Conservation (phyloP, 2,113 vertebrate species). For the Leptosomus discolor region DNA sequence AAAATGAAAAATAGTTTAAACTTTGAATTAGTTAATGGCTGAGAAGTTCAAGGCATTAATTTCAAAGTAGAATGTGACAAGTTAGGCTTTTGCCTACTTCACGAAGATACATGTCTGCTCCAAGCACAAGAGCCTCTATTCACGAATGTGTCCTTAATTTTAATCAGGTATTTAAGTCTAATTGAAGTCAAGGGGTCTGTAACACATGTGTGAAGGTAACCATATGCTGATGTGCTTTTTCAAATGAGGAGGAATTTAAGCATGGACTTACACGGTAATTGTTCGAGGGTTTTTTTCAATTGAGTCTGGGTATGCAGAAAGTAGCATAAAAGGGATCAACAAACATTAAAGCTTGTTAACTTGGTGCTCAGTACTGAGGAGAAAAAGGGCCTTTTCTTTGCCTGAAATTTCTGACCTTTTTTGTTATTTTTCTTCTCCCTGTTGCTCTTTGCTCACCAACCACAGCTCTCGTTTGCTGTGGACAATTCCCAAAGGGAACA, state of each 20-base stretch:
- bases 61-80: not conserved
- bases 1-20: not conserved
- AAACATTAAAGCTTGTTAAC: constrained; percentile 12
- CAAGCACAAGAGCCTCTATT: constrained; percentile 4
- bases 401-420: constrained; percentile 46
- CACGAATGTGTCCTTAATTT: constrained; percentile 34
- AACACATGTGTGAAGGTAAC: constrained; percentile 11
- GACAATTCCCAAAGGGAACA: constrained; percentile 51
- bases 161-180: constrained; percentile 40
- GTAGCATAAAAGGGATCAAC: not conserved
- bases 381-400: constrained; percentile 25
- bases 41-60: not conserved
- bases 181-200: constrained; percentile 22
- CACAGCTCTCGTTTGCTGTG: constrained; percentile 17
- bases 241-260: not conserved
- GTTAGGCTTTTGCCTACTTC: not conserved
- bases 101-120: not conserved
- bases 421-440: constrained; percentile 46
- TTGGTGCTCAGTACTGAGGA: not conserved
- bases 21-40: not conserved
- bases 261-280: not conserved
- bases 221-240: constrained; percentile 7
- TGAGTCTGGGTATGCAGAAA: not conserved
- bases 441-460: constrained; percentile 16
- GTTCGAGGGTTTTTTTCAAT: fast-evolving